phyloP scores from a whole-genome alignment of 2,888 invertebrate species.

The Prionchulus punctatus region DNA sequence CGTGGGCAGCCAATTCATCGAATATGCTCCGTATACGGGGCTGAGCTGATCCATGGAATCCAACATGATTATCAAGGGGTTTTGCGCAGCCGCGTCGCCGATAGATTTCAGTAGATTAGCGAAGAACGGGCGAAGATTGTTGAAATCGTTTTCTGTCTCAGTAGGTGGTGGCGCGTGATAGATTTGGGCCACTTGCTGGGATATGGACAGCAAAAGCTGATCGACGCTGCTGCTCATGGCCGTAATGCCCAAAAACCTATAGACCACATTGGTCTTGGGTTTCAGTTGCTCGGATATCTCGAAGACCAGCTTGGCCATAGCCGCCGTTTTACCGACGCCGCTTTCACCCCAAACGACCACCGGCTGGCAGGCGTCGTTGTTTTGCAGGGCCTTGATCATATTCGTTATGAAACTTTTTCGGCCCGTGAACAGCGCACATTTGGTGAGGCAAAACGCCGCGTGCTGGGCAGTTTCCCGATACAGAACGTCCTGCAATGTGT shows the following conservation, averaged over 20 bases:
- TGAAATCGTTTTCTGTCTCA: no score
- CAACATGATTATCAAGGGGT: no score
- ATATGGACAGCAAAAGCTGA: no score
- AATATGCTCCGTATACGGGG: no score
- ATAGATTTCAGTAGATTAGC: no score
- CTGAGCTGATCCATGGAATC: no score
- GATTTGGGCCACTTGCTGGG: no score
- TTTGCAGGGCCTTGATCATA: not conserved
- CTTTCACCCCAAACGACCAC: constrained; percentile 55
- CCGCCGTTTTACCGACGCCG: constrained; percentile 88
- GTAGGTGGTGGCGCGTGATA: no score
- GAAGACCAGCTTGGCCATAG: constrained; percentile 54
- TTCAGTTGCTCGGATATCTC: not conserved
- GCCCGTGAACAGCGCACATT: not conserved
- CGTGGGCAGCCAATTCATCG: no score
- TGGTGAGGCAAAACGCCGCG: not conserved
- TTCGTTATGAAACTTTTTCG: not conserved
- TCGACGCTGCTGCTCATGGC: constrained; percentile 85
- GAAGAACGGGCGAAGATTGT: no score
- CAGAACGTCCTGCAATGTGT: not conserved
- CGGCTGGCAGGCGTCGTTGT: constrained; percentile 53
- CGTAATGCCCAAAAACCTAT: constrained; percentile 82
- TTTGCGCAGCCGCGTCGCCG: no score
- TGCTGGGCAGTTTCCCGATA: not conserved
- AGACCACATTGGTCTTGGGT: constrained; percentile 43